Evolutionary conservation across 2,113 vertebrate species (phyloP).

Genomic region (Mirounga angustirostris): DNA sequence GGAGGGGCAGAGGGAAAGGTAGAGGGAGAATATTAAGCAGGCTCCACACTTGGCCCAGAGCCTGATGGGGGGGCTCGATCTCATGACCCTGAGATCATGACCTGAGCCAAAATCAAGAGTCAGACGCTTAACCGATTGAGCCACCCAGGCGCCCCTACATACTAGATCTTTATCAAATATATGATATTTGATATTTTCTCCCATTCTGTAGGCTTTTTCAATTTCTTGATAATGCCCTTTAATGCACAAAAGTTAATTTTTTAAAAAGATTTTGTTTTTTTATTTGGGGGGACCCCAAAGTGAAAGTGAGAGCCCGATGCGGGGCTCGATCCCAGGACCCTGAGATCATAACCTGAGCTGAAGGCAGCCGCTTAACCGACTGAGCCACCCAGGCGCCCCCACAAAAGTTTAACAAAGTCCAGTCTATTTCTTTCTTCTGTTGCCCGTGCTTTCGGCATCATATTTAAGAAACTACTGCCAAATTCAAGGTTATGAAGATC

Average conservation of each 20-base stretch:
- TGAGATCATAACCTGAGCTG: no score
- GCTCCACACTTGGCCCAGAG: not conserved
- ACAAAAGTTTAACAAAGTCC: not conserved
- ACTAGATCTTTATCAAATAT: not conserved
- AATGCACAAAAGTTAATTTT: not conserved
- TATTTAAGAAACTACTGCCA: not conserved
- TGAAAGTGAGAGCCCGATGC: no score
- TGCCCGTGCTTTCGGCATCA: not conserved
- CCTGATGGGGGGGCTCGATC: not conserved
- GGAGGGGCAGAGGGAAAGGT: not conserved
- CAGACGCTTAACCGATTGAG: not conserved
- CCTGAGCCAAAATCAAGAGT: not conserved
- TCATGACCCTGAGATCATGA: not conserved
- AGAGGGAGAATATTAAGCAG: not conserved
- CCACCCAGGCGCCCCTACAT: not conserved
- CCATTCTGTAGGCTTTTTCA: not conserved
- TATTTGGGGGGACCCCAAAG: no score
- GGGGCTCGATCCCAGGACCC: no score
- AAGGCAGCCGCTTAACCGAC: no score
- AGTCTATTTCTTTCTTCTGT: not conserved
- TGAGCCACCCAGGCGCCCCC: no score
- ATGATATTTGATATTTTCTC: slow-evolving; percentile 20
- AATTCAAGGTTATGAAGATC: not conserved
- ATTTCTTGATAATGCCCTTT: not conserved
- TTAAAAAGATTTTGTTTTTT: no score